Conservation (phyloP, 2,888 invertebrate genomes). For the Drosophila colorata region DNA sequence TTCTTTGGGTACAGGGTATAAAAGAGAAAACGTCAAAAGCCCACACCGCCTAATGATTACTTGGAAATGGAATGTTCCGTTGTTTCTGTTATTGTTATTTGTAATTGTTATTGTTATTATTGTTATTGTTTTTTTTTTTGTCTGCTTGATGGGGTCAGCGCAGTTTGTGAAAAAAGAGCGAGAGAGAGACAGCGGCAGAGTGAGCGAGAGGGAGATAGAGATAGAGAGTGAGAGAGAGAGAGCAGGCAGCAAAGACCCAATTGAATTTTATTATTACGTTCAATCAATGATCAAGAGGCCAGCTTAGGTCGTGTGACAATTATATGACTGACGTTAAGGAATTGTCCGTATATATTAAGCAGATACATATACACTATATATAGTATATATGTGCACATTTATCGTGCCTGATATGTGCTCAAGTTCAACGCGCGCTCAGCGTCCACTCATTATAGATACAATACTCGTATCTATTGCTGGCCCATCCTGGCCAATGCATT, state of each 20-base stretch:
- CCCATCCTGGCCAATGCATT: constrained; percentile 43
- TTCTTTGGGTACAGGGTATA: not conserved
- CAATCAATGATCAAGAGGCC: constrained; percentile 85
- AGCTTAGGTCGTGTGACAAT: constrained; percentile 86
- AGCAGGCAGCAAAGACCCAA: constrained; percentile 49
- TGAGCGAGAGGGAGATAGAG: constrained; percentile 15
- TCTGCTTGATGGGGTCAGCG: constrained; percentile 64
- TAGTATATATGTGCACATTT: constrained; percentile 5
- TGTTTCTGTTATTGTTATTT: constrained; percentile 62
- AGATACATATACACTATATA: constrained; percentile 9
- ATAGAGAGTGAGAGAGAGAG: constrained; percentile 12
- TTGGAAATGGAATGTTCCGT: constrained; percentile 72
- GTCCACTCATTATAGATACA: constrained; percentile 65
- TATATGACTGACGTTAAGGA: constrained; percentile 82
- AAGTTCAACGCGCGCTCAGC: constrained; percentile 68
- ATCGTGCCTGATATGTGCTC: constrained; percentile 45
- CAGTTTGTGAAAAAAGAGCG: constrained; percentile 41
- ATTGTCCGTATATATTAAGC: constrained; percentile 52
- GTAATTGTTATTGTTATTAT: constrained; percentile 49
- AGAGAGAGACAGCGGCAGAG: constrained; percentile 9
- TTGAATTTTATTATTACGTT: constrained; percentile 84
- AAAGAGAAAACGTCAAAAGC: constrained; percentile 4
- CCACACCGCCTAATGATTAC: constrained; percentile 57
- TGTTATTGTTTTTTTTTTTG: constrained; percentile 41
- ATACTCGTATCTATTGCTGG: constrained; percentile 49